phyloP scores from a whole-genome alignment of 2,888 invertebrate genomes.

The Elmis aenea region DNA sequence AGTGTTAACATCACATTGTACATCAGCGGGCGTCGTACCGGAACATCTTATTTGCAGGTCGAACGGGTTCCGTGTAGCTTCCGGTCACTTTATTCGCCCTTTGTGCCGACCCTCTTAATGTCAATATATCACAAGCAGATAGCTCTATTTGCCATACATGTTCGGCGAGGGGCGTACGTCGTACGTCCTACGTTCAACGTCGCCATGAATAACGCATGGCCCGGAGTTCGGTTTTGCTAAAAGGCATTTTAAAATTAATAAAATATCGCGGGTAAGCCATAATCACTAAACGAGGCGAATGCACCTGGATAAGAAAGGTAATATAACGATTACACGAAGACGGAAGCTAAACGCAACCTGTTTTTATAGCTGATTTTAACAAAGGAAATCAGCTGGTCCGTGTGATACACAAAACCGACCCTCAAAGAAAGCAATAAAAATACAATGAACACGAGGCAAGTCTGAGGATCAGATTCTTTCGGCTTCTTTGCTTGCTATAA shows the following conservation, averaged over 20 bases:
- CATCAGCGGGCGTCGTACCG: constrained; percentile 22
- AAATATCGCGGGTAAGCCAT: constrained; percentile 30
- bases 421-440: constrained; percentile 38
- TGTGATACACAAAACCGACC: constrained; percentile 29
- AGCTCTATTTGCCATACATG: constrained; percentile 38
- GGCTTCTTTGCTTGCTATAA: constrained; percentile 34
- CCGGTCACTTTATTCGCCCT: constrained; percentile 43
- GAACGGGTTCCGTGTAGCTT: constrained; percentile 38
- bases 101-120: constrained; percentile 37
- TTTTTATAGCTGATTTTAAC: constrained; percentile 13
- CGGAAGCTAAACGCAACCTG: not conserved
- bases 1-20: constrained; percentile 19
- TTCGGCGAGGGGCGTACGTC: constrained; percentile 12
- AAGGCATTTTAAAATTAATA: constrained; percentile 31
- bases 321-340: constrained; percentile 2
- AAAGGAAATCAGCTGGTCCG: constrained; percentile 35
- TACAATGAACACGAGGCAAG: constrained; percentile 30
- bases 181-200: no score
- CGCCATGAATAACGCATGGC: constrained; percentile 17
- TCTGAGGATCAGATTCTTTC: constrained; percentile 31
- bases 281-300: constrained; percentile 32
- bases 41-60: constrained; percentile 44
- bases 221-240: constrained; percentile 8
- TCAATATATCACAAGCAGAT: constrained; percentile 42
- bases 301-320: constrained; percentile 29